These are phyloP conservation scores for Plagodis pulveraria DNA, from an alignment of 2,888 invertebrate genomes.

Conservation along the genomic window DNA sequence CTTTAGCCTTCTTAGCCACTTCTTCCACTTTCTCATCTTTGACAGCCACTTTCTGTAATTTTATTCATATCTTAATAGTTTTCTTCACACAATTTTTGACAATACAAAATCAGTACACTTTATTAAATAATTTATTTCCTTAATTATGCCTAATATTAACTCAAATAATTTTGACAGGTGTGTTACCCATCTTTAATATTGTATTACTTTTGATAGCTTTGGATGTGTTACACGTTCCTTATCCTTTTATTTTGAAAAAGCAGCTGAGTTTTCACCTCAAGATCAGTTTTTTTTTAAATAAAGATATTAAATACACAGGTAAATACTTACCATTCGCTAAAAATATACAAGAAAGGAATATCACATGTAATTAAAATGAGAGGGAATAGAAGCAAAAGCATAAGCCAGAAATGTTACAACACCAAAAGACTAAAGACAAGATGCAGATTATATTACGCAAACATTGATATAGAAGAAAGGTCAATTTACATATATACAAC, in stretches of 20 bases:
- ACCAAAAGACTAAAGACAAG: slow-evolving; percentile 45
- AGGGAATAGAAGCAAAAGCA: slow-evolving; percentile 56
- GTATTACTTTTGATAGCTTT: too few relatives aligned
- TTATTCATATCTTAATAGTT: slow-evolving; percentile 40
- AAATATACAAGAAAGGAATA: slow-evolving; percentile 1
- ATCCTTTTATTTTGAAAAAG: too few relatives aligned
- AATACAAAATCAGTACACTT: too few relatives aligned
- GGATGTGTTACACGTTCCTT: too few relatives aligned
- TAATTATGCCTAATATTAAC: too few relatives aligned
- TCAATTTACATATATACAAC: slow-evolving; percentile 35
- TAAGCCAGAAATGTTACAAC: slow-evolving; percentile 64
- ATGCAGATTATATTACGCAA: slow-evolving; percentile 41
- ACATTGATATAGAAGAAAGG: slow-evolving; percentile 45
- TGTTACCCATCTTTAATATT: too few relatives aligned
- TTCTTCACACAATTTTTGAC: neutral
- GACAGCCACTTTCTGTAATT: slow-evolving; percentile 76
- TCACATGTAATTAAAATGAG: slow-evolving; percentile 18
- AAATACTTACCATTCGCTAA: neutral
- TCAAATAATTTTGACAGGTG: too few relatives aligned
- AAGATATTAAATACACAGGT: slow-evolving; percentile 2
- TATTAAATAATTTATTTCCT: too few relatives aligned
- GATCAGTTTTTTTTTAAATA: neutral
- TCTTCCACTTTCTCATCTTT: slow-evolving; percentile 77
- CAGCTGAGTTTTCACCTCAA: too few relatives aligned
- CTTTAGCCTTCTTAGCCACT: slow-evolving; percentile 78